Conservation (phyloP, 2,888 invertebrate genomes). For the Steinernema hermaphroditum region DNA sequence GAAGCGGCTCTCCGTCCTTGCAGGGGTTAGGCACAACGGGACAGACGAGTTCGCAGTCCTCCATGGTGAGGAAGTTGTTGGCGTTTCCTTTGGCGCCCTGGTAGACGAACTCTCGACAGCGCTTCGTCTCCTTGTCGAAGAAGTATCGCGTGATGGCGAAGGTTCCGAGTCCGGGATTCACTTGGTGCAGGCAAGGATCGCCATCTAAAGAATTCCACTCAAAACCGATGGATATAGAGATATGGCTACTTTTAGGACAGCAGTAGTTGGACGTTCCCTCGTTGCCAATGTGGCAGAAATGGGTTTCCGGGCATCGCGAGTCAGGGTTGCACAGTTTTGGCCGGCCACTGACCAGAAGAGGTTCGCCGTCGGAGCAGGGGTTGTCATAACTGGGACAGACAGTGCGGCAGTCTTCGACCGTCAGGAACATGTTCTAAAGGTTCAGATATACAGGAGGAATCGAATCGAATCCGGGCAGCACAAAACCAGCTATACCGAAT, state of each 20-base stretch:
- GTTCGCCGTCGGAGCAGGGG: constrained; percentile 53
- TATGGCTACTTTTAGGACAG: constrained; percentile 61
- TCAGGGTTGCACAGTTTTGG: constrained; percentile 51
- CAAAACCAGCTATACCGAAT: too few relatives aligned
- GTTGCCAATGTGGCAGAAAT: constrained; percentile 64
- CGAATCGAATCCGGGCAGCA: neutral
- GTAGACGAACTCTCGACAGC: constrained; percentile 54
- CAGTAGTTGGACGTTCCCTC: constrained; percentile 59
- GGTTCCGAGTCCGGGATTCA: constrained; percentile 54
- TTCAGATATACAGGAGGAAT: neutral
- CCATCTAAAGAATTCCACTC: constrained; percentile 50
- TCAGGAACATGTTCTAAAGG: constrained; percentile 62
- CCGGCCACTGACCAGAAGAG: constrained; percentile 37
- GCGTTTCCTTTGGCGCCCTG: constrained; percentile 63
- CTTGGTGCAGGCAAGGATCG: constrained; percentile 57
- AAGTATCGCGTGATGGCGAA: constrained; percentile 54
- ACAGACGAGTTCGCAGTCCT: constrained; percentile 63
- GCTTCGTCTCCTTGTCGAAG: constrained; percentile 55
- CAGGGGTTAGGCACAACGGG: constrained; percentile 63
- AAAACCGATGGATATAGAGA: neutral
- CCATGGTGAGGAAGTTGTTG: constrained; percentile 61
- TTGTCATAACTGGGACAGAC: constrained; percentile 62
- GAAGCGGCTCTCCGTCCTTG: constrained; percentile 60
- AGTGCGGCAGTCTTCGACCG: constrained; percentile 58
- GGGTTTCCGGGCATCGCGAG: constrained; percentile 61